Evolutionary conservation across 1,140 invertebrate genomes (phyloP).

Genomic region (Caenorhabditis tropicalis): DNA sequence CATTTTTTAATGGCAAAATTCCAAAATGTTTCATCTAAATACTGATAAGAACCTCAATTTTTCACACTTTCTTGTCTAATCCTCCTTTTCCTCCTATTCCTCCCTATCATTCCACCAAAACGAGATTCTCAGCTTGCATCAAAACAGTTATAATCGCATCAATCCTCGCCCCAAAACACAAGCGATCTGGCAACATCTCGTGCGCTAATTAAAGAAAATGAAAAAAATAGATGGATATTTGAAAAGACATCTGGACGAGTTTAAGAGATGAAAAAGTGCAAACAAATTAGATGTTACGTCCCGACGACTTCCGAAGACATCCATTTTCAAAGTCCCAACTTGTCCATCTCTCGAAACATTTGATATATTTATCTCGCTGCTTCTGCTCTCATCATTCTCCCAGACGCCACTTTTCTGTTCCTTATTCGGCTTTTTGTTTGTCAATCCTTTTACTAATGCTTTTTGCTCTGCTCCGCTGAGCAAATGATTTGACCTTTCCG

Average conservation of each 20-base stretch:
- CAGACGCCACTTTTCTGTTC: slow-evolving; percentile 13
- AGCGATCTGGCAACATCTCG: background rate
- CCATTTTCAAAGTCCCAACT: background rate
- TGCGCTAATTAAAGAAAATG: slow-evolving; percentile 18
- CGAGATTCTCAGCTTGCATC: background rate
- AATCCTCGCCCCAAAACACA: too few species aligned
- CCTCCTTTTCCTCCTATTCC: background rate
- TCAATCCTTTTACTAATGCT: slow-evolving; percentile 24
- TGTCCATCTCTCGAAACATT: background rate
- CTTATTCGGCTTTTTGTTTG: slow-evolving; percentile 27
- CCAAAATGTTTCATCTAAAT: background rate
- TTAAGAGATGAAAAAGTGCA: background rate
- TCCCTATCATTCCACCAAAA: background rate
- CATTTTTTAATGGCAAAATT: too few species aligned
- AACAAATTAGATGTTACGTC: background rate
- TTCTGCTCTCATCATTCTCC: background rate
- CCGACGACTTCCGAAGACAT: background rate
- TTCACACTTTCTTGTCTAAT: slow-evolving; percentile 21
- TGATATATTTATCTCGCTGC: background rate
- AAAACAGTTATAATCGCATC: slow-evolving; percentile 28
- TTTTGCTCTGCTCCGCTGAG: slow-evolving; percentile 19
- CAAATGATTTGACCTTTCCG: slow-evolving; percentile 18
- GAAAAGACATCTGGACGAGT: slow-evolving; percentile 33
- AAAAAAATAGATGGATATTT: slow-evolving; percentile 34
- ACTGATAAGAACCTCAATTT: background rate